phyloP scores from a whole-genome alignment of 2,888 invertebrate genomes.

The Pelosia muscerda region DNA sequence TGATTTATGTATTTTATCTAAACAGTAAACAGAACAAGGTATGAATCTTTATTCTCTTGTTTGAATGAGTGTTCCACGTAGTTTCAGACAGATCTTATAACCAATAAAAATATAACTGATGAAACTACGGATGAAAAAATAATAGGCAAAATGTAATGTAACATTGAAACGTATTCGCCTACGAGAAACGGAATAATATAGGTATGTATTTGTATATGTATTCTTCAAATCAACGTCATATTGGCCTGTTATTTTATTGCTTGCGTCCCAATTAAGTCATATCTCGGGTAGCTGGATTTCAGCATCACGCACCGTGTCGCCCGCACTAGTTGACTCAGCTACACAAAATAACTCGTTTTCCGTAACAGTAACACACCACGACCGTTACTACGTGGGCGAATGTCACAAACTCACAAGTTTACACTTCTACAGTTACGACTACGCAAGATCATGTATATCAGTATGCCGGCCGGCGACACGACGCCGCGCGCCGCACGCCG shows the following conservation, averaged over 20 bases:
- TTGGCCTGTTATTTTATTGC: constrained; percentile 13
- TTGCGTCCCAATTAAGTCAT: constrained; percentile 37
- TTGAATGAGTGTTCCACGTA: constrained; percentile 40
- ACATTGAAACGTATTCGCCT: background rate
- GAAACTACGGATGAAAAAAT: background rate
- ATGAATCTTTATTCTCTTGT: constrained; percentile 59
- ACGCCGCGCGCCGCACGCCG: constrained; percentile 25
- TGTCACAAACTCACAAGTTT: constrained; percentile 54
- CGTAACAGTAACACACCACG: constrained; percentile 75
- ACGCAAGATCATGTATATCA: constrained; percentile 53
- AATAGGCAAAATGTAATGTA: background rate
- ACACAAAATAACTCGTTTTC: constrained; percentile 78
- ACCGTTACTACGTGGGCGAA: constrained; percentile 79
- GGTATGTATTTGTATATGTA: background rate
- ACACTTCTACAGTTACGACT: constrained; percentile 54
- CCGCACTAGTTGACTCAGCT: constrained; percentile 65
- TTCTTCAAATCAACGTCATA: constrained; percentile 24
- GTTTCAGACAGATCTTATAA: too few species aligned
- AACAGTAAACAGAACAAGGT: constrained; percentile 66
- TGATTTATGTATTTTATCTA: constrained; percentile 79
- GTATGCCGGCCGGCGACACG: constrained; percentile 41
- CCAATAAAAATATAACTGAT: constrained; percentile 25
- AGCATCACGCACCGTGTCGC: constrained; percentile 58
- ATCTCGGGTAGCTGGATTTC: constrained; percentile 52
- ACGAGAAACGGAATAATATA: constrained; percentile 1